Evolutionary conservation across 1,140 invertebrate genomes (phyloP).

Genomic region (Maconellicoccus hirsutus): DNA sequence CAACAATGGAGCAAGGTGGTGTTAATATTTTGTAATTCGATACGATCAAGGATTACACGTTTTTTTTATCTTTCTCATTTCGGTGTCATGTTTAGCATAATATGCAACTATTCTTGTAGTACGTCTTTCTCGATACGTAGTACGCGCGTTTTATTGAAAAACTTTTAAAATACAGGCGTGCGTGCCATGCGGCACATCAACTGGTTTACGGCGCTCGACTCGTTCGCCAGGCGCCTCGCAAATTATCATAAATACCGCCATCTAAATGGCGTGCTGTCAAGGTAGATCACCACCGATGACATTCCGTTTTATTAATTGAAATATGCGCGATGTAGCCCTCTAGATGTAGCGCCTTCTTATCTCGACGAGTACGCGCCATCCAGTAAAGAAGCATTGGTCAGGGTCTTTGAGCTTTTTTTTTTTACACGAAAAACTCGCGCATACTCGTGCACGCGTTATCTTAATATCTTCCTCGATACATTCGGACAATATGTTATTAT

Average conservation of each 20-base stretch:
- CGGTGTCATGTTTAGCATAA: neutral
- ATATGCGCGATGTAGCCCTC: neutral
- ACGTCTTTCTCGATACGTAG: no score
- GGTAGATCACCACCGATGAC: slow-evolving; percentile 2
- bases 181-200: neutral
- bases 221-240: neutral
- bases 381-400: neutral
- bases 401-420: no score
- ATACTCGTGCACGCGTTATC: no score
- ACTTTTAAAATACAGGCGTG: neutral
- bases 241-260: slow-evolving; percentile 1
- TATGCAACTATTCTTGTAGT: neutral
- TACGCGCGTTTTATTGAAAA: neutral
- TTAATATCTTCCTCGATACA: no score
- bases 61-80: neutral
- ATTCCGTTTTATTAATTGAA: neutral
- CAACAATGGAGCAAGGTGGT: neutral
- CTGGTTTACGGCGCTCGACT: neutral
- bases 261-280: neutral
- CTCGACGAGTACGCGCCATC: neutral
- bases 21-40: slow-evolving; percentile 6
- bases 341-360: no score
- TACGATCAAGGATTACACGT: slow-evolving; percentile 1
- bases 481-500: no score
- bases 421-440: no score